These are phyloP conservation scores for Hemicentrotus pulcherrimus DNA, from an alignment of 35 echinoderm and acorn worm genomes.

Conservation along the genomic window DNA sequence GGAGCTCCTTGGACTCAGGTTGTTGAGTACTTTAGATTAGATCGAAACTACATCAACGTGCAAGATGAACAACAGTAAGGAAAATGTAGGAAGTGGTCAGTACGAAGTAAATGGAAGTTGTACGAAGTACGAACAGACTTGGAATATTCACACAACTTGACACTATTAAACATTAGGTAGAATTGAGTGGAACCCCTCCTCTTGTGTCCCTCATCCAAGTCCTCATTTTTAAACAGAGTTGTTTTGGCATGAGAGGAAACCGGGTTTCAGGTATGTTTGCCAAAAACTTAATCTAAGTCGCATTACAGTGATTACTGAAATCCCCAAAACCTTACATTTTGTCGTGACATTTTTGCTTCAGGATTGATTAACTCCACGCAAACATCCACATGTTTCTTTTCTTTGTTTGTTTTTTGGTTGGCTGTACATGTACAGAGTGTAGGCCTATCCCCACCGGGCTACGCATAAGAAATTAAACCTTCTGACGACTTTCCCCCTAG, in stretches of 20 bases:
- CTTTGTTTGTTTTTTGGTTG: background rate
- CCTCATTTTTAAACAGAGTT: background rate
- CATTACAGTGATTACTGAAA: conserved; percentile 6
- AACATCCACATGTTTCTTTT: background rate
- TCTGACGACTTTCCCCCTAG: background rate
- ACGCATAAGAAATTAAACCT: background rate
- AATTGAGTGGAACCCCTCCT: background rate
- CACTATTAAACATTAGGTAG: background rate
- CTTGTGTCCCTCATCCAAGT: background rate
- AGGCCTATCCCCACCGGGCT: background rate
- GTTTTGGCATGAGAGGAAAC: conserved; percentile 26
- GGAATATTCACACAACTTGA: background rate
- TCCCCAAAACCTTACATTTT: background rate
- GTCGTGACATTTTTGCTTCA: conserved; percentile 27
- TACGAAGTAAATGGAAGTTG: too few species aligned
- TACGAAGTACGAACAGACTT: background rate
- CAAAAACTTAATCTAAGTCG: background rate
- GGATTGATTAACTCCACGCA: background rate
- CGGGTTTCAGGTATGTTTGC: conserved; percentile 23
- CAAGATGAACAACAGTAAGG: too few species aligned
- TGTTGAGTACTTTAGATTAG: too few species aligned
- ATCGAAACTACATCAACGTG: too few species aligned
- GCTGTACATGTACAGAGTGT: background rate
- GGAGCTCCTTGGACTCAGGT: too few species aligned
- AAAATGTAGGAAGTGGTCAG: too few species aligned